phyloP scores from a whole-genome alignment of 2,797 vertebrate species.

The Sciaenops ocellatus region DNA sequence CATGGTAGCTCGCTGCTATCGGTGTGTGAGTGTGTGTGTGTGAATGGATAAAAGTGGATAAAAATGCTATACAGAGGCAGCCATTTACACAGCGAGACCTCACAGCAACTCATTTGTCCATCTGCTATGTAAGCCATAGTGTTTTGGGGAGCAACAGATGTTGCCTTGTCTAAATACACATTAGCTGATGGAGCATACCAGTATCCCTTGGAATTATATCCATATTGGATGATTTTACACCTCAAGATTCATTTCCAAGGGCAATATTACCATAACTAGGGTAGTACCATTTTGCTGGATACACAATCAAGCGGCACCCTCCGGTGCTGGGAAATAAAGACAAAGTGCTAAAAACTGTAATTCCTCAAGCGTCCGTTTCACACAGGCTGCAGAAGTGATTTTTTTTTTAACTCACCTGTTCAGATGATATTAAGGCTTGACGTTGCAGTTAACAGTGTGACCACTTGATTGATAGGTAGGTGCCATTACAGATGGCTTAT shows the following conservation, averaged over 20 bases:
- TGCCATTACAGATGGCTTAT: too few relatives aligned
- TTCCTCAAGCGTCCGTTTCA: too few relatives aligned
- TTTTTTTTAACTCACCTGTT: too few relatives aligned
- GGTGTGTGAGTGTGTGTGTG: background rate
- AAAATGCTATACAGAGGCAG: background rate
- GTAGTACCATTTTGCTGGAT: too few relatives aligned
- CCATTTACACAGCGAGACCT: slow-evolving; percentile 4
- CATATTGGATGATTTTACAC: background rate
- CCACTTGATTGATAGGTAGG: too few relatives aligned
- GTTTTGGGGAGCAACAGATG: background rate
- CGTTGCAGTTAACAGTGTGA: too few relatives aligned
- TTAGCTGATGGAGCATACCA: background rate
- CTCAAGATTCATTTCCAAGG: background rate
- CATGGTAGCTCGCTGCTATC: background rate
- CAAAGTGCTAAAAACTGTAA: too few relatives aligned
- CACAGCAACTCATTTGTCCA: background rate
- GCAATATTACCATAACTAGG: background rate
- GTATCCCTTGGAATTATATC: background rate
- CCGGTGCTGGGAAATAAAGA: too few relatives aligned
- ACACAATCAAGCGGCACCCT: too few relatives aligned
- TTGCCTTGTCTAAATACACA: background rate
- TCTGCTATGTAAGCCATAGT: background rate
- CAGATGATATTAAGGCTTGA: too few relatives aligned
- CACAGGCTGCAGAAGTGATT: too few relatives aligned
- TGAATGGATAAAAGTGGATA: background rate